Base-by-base conservation (phyloP, 2,113 vertebrate genomes). In the Nothobranchius kuhntae region DNA sequence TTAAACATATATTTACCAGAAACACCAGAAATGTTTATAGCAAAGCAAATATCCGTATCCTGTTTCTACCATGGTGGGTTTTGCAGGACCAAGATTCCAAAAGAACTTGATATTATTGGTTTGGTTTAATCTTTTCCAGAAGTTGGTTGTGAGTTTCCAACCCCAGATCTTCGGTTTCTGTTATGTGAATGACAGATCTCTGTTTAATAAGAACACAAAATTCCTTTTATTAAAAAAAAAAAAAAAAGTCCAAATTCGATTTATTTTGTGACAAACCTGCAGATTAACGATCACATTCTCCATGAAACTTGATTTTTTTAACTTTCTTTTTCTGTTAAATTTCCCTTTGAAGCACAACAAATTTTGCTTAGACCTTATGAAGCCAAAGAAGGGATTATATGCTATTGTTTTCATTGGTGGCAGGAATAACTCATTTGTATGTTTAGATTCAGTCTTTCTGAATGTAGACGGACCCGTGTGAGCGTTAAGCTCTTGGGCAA, bases 1-100 rank as follows among this genome's bases (percentile, higher is more conserved):
- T 53, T 14, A 15, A 47, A 65, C 24, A 26, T 11, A 53, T 13
- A 38, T 73, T 59, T 59, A 3, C 38, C 10, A 42, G 45, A 73
- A 55, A 44, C 51, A 61, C 38, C 38, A 52, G 42, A 35, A 60
- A 15, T 61, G 24, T 30, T 30, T 15, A 1, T 26, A 55, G 12
- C 44, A 35, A 69, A 61, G 42, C 21, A 9, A 59, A 24, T 17
- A 17, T 46, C 45, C 15, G 9, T 46, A 36, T 54, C 15, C 50
- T 57, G 12, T 36, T 48, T 47, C n/a, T 17, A 13, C 38, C 11
- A 7, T 13, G n/a, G 21, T 21, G 21, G 21, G 12, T 58, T 38
- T 6, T 44, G 4, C 56, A 44, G 38, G 17, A n/a, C 26, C 36
- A 58, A 47, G 21, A 15, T 9, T 38, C 35, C 21, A n/a, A 52